Evolutionary conservation across 2,797 vertebrate genomes (phyloP), one percentile per base, ranked within the genome.

Genomic region (Brachymystax lenok): DNA sequence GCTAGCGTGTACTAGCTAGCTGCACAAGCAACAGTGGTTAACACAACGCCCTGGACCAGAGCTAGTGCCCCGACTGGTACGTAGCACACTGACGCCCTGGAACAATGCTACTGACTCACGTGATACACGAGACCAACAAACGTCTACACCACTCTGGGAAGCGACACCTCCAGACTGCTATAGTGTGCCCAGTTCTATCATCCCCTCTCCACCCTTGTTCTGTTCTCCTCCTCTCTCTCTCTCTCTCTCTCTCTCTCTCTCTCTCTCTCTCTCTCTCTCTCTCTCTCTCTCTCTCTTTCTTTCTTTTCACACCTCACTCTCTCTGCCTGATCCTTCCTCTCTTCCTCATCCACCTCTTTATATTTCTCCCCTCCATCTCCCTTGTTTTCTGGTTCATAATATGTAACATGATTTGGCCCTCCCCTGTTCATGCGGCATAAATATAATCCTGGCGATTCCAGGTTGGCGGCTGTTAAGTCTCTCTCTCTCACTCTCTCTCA

Each of bases 331-430:
- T 52, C 69, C 76, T 75, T 89, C 86, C 90, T 85, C 79, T 77
- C 84, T 79, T 77, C 80, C 79, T 82, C 69, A 19, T 52, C 59
- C 8, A 40, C 67, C 74, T 4, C 86, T 77, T 77, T 76, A 69
- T 85, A 1, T 27, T 19, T 46, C 76, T 80, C 40, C 2, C 0
- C 40, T 12, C 40, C 40, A 46, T 72, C 80, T 76, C 35, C 56
- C 63, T 66, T 80, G 80, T 77, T 83, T 79, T 75, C 86, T 82
- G 85, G 81, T 90, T 92, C 85, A 91, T 90, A 91, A 90, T 91
- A 90, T 89, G 89, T 91, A 91, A 90, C 89, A 88, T 91, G 90
- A 92, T 93, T 92, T 91, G 85, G 86, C 87, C 88, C 84, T 84
- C 84, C 86, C 84, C 88, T 90, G 90, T 90, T 92, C 93, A 92